Evolutionary conservation across 2,888 invertebrate species (phyloP), one percentile per base, ranked within the genome.

Genomic region (Conops quadrifasciatus): DNA sequence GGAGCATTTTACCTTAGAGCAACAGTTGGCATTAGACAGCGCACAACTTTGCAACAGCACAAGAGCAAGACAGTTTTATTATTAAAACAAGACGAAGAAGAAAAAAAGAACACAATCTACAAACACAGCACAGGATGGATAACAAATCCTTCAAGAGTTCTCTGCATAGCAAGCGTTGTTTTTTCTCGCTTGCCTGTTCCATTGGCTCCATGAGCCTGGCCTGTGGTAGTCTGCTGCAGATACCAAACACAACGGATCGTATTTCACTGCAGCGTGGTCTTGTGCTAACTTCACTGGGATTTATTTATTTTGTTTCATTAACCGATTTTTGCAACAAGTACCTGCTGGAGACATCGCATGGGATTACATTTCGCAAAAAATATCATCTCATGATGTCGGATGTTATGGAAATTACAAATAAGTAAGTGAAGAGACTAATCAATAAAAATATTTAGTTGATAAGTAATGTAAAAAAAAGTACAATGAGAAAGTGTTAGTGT

Each of bases 321-420:
- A 92, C 90, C 82, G 90, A 91, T 81, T 87, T 90, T 78, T 86
- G 90, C 72, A 91, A 91, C 82, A 88, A 89, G 78, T 84, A 89
- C 63, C 88, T 89, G 43, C 84, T 91, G 78, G 88, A 88, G 80
- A 91, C 92, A 15, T 85, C 83, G 63, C 83, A 85, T 56, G 92
- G 92, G 24, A 86, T 88, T 36, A 86, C 87, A 62, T 87, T 91
- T 77, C 87, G 90, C 0, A 88, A 89, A 81, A 89, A 89, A 81
- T 91, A 91, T 86, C 88, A 89, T 66, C 88, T 93, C 19, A 89
- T 88, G 80, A 87, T 88, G 77, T 90, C 90, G 13, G 92, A 92
- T 78, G 90, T 92, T 62, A 87, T 91, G 77, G 93, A 93, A 81
- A 91, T 92, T 76, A 91, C 89, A 65, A 93, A 93, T 87, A 93